Evolutionary conservation across 2,797 vertebrate genomes (phyloP).

Genomic region (Sebastolobus altivelis): DNA sequence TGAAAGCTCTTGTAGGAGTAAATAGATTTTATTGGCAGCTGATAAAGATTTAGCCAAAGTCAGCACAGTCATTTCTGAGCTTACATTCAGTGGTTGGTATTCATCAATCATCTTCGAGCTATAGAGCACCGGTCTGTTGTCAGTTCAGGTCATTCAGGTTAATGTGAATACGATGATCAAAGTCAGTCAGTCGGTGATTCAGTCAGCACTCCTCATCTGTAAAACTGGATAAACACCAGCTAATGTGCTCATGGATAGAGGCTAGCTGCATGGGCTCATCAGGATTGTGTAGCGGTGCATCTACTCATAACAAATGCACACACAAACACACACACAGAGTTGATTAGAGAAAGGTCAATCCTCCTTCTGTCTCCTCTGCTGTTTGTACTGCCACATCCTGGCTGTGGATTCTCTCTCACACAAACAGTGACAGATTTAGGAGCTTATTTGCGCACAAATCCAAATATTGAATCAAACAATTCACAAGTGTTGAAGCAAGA

Average conservation of each 20-base stretch:
- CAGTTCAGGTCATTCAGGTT: constrained; percentile 67
- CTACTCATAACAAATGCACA: constrained; percentile 24
- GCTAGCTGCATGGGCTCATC: constrained; percentile 23
- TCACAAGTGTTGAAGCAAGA: constrained; percentile 17
- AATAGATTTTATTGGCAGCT: constrained; percentile 39
- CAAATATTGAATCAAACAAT: constrained; percentile 38
- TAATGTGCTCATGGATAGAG: constrained; percentile 39
- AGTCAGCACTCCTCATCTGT: constrained; percentile 45
- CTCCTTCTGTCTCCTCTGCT: constrained; percentile 45
- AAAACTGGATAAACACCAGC: constrained; percentile 61
- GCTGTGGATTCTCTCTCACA: not conserved
- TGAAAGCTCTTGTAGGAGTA: constrained; percentile 1
- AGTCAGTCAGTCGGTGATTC: constrained; percentile 46
- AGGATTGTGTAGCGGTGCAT: constrained; percentile 26
- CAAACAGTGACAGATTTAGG: not conserved
- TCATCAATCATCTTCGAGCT: constrained; percentile 62
- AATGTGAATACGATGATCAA: constrained; percentile 72
- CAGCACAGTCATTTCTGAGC: constrained; percentile 33
- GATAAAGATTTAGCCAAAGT: constrained; percentile 46
- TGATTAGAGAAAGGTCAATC: constrained; percentile 66
- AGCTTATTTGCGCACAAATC: constrained; percentile 20
- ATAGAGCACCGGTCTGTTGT: constrained; percentile 39
- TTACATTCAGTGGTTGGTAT: constrained; percentile 32
- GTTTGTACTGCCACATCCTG: constrained; percentile 20
- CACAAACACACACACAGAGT: constrained; percentile 20